Base-by-base conservation (phyloP, 2,888 invertebrate genomes). In the Phania funesta region DNA sequence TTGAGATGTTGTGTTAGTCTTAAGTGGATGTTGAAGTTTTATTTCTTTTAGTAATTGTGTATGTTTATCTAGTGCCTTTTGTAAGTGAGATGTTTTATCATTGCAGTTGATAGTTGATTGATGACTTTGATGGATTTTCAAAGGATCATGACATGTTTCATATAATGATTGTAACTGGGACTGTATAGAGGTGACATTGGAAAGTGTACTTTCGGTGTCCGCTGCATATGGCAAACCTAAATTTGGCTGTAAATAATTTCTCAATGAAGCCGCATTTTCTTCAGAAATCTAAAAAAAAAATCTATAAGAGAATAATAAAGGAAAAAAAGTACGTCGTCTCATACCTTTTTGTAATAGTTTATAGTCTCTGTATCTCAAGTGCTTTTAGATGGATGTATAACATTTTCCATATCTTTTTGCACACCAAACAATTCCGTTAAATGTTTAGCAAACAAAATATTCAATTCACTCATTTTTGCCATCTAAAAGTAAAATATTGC, bases 371-470 rank as follows among this genome's bases (percentile, higher is more conserved):
- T 84, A 87, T 91, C 90, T 91, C 91, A 91, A 91, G 91, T 91
- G 84, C 91, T 90, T 86, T 91, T 91, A 80, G 88, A 85, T 29
- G 89, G 87, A 85, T 90, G 91, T 84, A 91, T 88, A 80, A 90
- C 85, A 86, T 89, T 90, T 81, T 91, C 91, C 90, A 91, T 91
- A 88, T 91, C 91, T 86, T 91, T 91, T 86, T 91, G 91, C 79
- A 91, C 90, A 65, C 84, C 87, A 79, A 89, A 88, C 56, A 91
- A 75, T 68, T 91, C 91, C n/a, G 88, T 86, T 60, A 91, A 84
- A 62, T 89, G 89, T 79, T 91, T 91, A 65, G 89, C 89, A 85
- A 91, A 91, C 67, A 90, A 81, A 68, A 87, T 86, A 85, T 90
- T 90, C 50, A 91, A 83, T 81, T 91, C 91, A 68, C 87, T 89